Evolutionary conservation across 2,888 invertebrate genomes (phyloP).

Genomic region (Meloe dianella): DNA sequence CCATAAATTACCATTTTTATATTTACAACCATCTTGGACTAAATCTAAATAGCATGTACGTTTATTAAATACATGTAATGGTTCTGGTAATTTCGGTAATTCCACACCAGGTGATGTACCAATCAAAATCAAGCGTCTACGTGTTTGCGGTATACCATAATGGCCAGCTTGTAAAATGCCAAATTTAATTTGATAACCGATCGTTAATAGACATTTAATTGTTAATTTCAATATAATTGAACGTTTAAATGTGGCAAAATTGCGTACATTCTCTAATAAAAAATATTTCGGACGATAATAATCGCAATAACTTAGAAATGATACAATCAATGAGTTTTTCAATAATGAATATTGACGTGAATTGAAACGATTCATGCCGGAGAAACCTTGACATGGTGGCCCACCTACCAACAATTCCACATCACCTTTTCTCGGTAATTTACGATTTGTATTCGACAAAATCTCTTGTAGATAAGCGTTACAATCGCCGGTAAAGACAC

Average conservation of each 20-base stretch:
- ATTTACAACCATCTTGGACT: slow-evolving; percentile 64
- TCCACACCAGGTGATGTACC: slow-evolving; percentile 81
- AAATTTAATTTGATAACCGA: slow-evolving; percentile 89
- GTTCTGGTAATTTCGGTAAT: slow-evolving; percentile 80
- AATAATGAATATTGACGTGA: slow-evolving; percentile 83
- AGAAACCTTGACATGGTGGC: slow-evolving; percentile 89
- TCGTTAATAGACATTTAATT: slow-evolving; percentile 74
- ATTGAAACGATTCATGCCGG: slow-evolving; percentile 88
- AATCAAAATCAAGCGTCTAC: slow-evolving; percentile 74
- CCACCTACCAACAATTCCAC: slow-evolving; percentile 86
- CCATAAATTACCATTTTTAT: slow-evolving; percentile 64
- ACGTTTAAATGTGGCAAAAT: slow-evolving; percentile 83
- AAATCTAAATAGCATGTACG: slow-evolving; percentile 69
- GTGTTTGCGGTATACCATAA: slow-evolving; percentile 84
- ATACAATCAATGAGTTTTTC: slow-evolving; percentile 83
- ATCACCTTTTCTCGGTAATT: slow-evolving; percentile 76
- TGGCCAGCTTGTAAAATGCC: slow-evolving; percentile 87
- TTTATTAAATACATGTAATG: slow-evolving; percentile 77
- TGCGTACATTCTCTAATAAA: slow-evolving; percentile 84
- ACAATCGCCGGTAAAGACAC: slow-evolving; percentile 83
- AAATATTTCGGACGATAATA: slow-evolving; percentile 82
- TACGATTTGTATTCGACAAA: slow-evolving; percentile 63
- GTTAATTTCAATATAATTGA: slow-evolving; percentile 83
- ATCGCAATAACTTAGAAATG: slow-evolving; percentile 84
- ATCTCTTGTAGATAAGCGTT: slow-evolving; percentile 73